Percentiles rank a stretch among this genome's conserved stretches.
Conservation (phyloP, 2,113 vertebrate genomes). For the Leptobrachium leishanense region DNA sequence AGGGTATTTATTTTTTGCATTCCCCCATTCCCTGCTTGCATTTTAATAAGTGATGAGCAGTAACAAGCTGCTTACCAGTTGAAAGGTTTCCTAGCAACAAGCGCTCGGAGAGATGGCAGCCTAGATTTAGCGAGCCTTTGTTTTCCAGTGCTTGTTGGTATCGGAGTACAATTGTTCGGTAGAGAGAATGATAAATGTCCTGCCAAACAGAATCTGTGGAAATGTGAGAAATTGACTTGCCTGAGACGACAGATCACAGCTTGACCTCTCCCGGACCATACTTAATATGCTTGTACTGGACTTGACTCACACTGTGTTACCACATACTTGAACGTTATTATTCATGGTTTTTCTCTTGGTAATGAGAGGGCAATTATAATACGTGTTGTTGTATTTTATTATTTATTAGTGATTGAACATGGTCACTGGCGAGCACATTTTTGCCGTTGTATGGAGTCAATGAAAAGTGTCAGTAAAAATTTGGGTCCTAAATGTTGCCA, state of each 20-base stretch:
- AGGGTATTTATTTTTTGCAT: conserved; percentile 15
- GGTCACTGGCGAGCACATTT: not conserved
- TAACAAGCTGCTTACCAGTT: conserved; percentile 58
- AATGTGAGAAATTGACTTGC: conserved; percentile 55
- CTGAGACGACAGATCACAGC: conserved; percentile 61
- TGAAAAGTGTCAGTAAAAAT: too few species aligned
- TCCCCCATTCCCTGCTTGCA: conserved; percentile 18
- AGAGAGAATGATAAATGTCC: conserved; percentile 71
- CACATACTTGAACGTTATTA: not conserved
- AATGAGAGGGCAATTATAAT: conserved; percentile 1
- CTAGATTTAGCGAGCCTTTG: conserved; percentile 66
- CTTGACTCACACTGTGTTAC: conserved; percentile 13
- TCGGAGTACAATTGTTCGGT: conserved; percentile 69
- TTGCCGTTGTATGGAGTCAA: too few species aligned
- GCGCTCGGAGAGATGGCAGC: conserved; percentile 53
- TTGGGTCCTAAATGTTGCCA: too few species aligned
- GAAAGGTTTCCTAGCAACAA: conserved; percentile 74
- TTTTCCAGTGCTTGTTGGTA: conserved; percentile 61
- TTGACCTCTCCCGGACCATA: conserved; percentile 51
- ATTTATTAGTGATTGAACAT: conserved; percentile 1
- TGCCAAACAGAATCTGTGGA: conserved; percentile 64
- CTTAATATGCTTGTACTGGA: conserved; percentile 63
- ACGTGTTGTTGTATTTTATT: not conserved
- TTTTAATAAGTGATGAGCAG: conserved; percentile 63
- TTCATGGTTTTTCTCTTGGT: conserved; percentile 11